A percentile compares a stretch with the other conserved stretches of the same genome.
Evolutionary conservation across 2,888 invertebrate genomes (phyloP).

Genomic region (Pterostichus madidus): DNA sequence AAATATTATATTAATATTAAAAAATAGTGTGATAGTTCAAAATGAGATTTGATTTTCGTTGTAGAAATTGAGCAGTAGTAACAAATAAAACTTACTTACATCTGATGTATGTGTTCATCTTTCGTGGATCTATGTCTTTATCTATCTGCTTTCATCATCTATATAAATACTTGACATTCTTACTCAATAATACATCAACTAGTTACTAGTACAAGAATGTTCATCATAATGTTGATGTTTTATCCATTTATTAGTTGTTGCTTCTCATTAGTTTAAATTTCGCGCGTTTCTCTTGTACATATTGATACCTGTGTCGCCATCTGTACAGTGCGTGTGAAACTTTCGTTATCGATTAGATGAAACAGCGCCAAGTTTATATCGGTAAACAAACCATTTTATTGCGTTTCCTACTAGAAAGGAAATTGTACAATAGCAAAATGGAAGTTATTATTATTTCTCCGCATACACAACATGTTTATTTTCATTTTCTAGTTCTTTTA

Average conservation of each 20-base stretch:
- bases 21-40: too few relatives aligned
- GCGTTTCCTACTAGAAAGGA: conserved; percentile 46
- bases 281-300: conserved; percentile 58
- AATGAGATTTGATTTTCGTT: too few relatives aligned
- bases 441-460: conserved; percentile 22
- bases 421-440: conserved; percentile 48
- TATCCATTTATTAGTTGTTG: conserved; percentile 27
- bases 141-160: conserved; percentile 45
- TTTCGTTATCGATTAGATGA: conserved; percentile 52
- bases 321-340: conserved; percentile 47
- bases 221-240: conserved; percentile 20
- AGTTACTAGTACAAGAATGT: too few relatives aligned
- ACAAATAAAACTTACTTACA: too few relatives aligned
- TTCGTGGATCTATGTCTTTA: conserved; percentile 41
- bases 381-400: conserved; percentile 49
- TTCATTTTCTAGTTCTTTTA: too few relatives aligned
- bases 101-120: conserved; percentile 14
- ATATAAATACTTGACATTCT: conserved; percentile 10
- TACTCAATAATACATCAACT: conserved; percentile 27
- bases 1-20: too few relatives aligned
- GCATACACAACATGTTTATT: not conserved
- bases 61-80: too few relatives aligned
- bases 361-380: conserved; percentile 51
- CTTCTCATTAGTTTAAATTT: conserved; percentile 55
- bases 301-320: conserved; percentile 53